Evolutionary conservation across 2,888 invertebrate species (phyloP), one percentile per base, ranked within the genome.

Genomic region (Helleia helle): DNA sequence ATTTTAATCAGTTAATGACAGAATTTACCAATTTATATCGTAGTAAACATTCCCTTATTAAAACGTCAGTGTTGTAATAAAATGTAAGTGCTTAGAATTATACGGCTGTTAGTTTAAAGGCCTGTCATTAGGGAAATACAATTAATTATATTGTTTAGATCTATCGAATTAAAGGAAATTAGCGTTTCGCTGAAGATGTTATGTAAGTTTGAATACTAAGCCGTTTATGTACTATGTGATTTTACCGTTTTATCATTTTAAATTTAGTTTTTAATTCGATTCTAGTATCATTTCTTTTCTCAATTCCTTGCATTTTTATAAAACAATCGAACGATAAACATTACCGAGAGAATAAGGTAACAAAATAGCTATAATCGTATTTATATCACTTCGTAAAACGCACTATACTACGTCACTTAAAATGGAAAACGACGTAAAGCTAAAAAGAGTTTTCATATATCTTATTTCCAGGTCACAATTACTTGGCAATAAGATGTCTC

Each of bases 101-200:
- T 18, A 34, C 22, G 34, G 7, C 12, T 18, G 22, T 34, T 34
- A 34, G 12, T 12, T 34, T 22, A 34, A 34, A 34, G 12, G 22
- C 34, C 22, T 12, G 18, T 22, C 34, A 22, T 34, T 34, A 12
- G 12, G 11, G 22, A 12, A 11, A 22, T 18, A 8, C 11, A 12
- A 22, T 34, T 22, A 34, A 34, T 34, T 34, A 34, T 22, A 22
- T 34, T 22, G 34, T 11, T 34, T 34, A 22, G 22, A 8, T 18
- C 11, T 12, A 34, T 22, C 34, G 22, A 34, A 18, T 34, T 12
- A 18, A 22, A 12, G 8, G 7, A 34, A 34, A 17, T 31, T 31
- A 31, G 31, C 6, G 17, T 17, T 22, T 22, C 34, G 18, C 6
- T n/a, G 18, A 31, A 34, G 34, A 18, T 34, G 11, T 34, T 22